Evolutionary conservation across 2,888 invertebrate genomes (phyloP), one percentile per base, ranked within the genome.

Genomic region (Choreutis nemorana): DNA sequence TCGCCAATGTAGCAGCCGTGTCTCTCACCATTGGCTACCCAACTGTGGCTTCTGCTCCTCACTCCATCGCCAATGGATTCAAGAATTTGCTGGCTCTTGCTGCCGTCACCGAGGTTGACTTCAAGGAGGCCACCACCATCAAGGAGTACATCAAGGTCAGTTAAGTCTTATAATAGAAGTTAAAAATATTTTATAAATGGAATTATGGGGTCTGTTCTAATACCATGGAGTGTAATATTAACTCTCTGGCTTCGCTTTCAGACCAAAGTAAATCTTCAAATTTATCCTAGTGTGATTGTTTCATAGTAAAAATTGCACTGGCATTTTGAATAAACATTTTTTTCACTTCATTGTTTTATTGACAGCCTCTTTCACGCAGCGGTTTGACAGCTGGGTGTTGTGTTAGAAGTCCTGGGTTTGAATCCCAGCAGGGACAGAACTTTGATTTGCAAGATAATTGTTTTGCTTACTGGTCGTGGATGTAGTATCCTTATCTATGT

Each of bases 11-110:
- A 55, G 98, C 99, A 23, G 85, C 95, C 3, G 86, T 98, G 13
- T 98, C 94, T 57, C 84, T 99, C 70, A 81, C 87, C 43, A 92
- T 98, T 60, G 92, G 94, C 38, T 98, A 98, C 80, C 98, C 99
- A 39, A 99, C 97, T 9, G 78, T 94, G 42, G 98, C 97, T 23
- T 98, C 98, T 29, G 97, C 87, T 25, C 97, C 99, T 33, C 99
- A 99, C 83, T 95, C 95, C 73, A 86, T 99, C 57, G 91, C 91
- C 75, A 96, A 97, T 58, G 98, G 97, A 41, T 95, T 99, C 87
- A 97, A 94, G 86, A 97, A 97, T 78, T 81, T 99, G 59, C 83
- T 99, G 83, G 95, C 98, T 42, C 82, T 99, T 55, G 98, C 99
- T 51, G 96, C 97, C 32, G 93, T 87, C 53, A 97, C 98, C 31